Conservation (phyloP, 1,140 invertebrate genomes). For the Parapsyche elsis region DNA sequence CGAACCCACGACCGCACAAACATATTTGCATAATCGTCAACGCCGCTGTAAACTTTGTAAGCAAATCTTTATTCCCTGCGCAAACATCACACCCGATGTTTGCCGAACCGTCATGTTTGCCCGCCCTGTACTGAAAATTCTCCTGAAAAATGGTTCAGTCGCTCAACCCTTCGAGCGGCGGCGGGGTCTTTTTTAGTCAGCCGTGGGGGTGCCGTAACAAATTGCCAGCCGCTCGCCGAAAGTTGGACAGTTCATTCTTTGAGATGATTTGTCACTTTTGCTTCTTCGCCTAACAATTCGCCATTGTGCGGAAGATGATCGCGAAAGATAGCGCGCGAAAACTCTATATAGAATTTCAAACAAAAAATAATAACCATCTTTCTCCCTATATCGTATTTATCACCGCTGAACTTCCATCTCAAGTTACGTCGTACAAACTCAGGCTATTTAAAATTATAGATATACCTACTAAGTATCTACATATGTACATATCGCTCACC, state of each 20-base stretch:
- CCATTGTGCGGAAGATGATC: background rate
- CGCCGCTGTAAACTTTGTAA: constrained; percentile 9
- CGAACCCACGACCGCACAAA: constrained; percentile 6
- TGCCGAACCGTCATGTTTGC: background rate
- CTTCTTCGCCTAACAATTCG: constrained; percentile 6
- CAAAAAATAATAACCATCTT: constrained; percentile 7
- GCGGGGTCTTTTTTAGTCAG: too few species aligned
- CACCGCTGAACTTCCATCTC: background rate
- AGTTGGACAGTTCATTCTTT: constrained; percentile 28
- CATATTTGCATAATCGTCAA: constrained; percentile 46
- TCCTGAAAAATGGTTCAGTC: constrained; percentile 1
- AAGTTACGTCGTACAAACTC: too few species aligned
- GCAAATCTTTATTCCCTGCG: constrained; percentile 35
- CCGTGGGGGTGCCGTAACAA: constrained; percentile 6
- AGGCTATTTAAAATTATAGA: too few species aligned
- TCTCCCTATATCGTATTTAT: constrained; percentile 13
- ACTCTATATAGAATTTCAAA: background rate
- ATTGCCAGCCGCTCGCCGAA: constrained; percentile 13
- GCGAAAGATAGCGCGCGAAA: background rate
- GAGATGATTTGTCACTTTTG: constrained; percentile 30
- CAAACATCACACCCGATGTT: constrained; percentile 12
- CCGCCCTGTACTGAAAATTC: background rate
- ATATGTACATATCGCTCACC: too few species aligned
- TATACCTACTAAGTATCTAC: too few species aligned
- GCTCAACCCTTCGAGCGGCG: too few species aligned